These are phyloP conservation scores for Hormiphora californensis DNA, from an alignment of 37 sponge, comb jelly and placozoan species.

Conservation along the genomic window DNA sequence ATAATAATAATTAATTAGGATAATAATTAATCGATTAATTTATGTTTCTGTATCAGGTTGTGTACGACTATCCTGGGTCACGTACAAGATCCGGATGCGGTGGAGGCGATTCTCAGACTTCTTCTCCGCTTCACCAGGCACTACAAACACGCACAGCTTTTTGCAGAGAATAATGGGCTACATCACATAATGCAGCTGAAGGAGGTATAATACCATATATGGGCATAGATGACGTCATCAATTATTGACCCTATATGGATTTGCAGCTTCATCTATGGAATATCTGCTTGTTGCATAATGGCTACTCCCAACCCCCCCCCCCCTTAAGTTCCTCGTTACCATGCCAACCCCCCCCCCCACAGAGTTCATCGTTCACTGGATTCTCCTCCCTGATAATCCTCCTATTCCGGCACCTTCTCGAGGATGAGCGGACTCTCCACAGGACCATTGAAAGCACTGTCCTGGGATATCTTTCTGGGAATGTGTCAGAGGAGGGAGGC, in stretches of 20 bases:
- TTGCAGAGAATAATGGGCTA: constrained; percentile 75
- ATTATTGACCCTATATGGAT: too few species aligned
- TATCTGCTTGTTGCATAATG: background rate
- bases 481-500: background rate
- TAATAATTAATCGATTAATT: background rate
- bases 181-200: constrained; percentile 71
- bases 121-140: constrained; percentile 75
- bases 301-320: background rate
- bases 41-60: background rate
- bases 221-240: too few species aligned
- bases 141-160: constrained; percentile 65
- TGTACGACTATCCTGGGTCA: constrained; percentile 6
- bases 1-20: background rate
- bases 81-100: constrained; percentile 32
- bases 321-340: background rate
- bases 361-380: constrained; percentile 64
- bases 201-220: too few species aligned
- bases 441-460: background rate
- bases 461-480: background rate
- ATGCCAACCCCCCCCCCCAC: background rate
- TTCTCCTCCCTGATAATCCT: constrained; percentile 73
- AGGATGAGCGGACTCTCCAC: constrained; percentile 55
- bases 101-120: constrained; percentile 76
- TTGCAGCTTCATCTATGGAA: too few species aligned
- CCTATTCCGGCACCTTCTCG: constrained; percentile 80